Evolutionary conservation across 30 jellyfish, hydroid and myxozoan genomes (phyloP).

Genomic region (Hydractinia echinata): DNA sequence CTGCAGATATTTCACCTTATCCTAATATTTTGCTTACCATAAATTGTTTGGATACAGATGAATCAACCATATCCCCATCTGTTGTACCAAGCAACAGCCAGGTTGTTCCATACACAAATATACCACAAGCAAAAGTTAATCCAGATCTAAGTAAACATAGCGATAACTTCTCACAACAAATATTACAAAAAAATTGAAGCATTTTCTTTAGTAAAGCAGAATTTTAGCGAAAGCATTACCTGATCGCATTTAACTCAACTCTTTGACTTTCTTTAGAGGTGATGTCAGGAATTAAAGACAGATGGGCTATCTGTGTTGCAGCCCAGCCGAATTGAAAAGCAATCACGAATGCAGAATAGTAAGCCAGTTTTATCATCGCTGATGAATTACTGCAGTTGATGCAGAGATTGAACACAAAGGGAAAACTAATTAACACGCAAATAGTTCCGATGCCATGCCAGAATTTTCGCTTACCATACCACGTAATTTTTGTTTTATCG

Average conservation of each 20-base stretch:
- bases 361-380: slow-evolving; percentile 34
- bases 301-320: slow-evolving; percentile 77
- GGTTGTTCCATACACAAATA: slow-evolving; percentile 67
- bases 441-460: slow-evolving; percentile 85
- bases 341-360: slow-evolving; percentile 77
- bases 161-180: no score
- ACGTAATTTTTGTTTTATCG: slow-evolving; percentile 52
- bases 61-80: slow-evolving; percentile 54
- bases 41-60: slow-evolving; percentile 61
- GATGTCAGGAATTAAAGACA: slow-evolving; percentile 84
- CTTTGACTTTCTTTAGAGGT: slow-evolving; percentile 63
- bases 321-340: slow-evolving; percentile 97
- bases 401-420: slow-evolving; percentile 77
- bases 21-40: slow-evolving; percentile 49
- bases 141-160: slow-evolving; percentile 54
- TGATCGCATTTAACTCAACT: slow-evolving; percentile 83
- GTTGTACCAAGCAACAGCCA: slow-evolving; percentile 86
- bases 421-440: slow-evolving; percentile 77
- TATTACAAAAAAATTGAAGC: no score
- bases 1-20: neutral
- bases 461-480: slow-evolving; percentile 70
- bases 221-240: slow-evolving; percentile 27
- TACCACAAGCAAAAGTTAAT: slow-evolving; percentile 74
- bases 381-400: slow-evolving; percentile 48
- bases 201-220: no score